Evolutionary conservation across 1,140 invertebrate genomes (phyloP).

Genomic region (Diabrotica undecimpunctata): DNA sequence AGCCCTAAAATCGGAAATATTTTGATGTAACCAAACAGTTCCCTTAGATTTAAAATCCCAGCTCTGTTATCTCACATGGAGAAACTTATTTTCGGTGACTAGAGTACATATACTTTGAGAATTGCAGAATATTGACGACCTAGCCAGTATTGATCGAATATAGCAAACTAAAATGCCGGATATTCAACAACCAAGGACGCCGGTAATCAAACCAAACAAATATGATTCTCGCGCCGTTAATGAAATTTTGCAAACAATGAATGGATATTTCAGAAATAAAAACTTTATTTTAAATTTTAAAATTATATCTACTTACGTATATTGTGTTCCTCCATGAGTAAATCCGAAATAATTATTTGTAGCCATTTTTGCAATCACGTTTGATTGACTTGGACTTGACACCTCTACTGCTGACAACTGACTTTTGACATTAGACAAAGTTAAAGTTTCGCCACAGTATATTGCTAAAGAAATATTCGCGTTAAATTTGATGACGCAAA

Average conservation of each 20-base stretch:
- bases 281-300: constrained; percentile 7
- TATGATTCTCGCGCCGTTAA: background rate
- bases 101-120: background rate
- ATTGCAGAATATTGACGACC: background rate
- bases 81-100: background rate
- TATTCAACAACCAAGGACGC: constrained; percentile 38
- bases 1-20: constrained; percentile 30
- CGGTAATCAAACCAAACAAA: constrained; percentile 21
- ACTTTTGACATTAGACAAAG: too few species aligned
- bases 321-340: constrained; percentile 85
- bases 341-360: constrained; percentile 92
- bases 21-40: background rate
- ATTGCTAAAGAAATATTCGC: too few species aligned
- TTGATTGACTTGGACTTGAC: background rate
- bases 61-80: background rate
- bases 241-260: background rate
- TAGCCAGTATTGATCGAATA: constrained; percentile 28
- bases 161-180: constrained; percentile 34
- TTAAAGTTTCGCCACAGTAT: too few species aligned
- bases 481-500: too few species aligned
- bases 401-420: too few species aligned
- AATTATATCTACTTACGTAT: constrained; percentile 61
- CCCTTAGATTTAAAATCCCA: background rate
- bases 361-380: constrained; percentile 60
- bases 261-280: background rate